Conservation (phyloP, 2,113 vertebrate species). For the Sorex araneus region DNA sequence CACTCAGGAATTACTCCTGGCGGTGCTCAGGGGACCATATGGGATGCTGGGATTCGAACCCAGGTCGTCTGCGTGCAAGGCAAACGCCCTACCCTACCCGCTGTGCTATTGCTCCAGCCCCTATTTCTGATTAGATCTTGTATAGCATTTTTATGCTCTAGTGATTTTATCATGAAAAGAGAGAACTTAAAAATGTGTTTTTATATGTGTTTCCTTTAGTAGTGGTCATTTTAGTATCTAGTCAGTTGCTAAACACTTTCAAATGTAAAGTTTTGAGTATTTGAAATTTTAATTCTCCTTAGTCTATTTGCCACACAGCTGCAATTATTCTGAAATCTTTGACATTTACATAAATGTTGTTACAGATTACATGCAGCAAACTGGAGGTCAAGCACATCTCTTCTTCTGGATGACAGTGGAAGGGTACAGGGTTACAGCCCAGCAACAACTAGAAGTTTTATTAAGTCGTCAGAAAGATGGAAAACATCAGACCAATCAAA, state of each 20-base stretch:
- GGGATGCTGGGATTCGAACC: too few relatives aligned
- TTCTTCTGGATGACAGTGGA: constrained; percentile 99
- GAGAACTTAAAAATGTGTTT: not conserved
- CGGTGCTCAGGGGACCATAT: too few relatives aligned
- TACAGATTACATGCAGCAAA: constrained; percentile 98
- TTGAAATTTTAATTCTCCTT: constrained; percentile 39
- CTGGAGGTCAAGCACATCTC: constrained; percentile 97
- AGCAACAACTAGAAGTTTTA: constrained; percentile 98
- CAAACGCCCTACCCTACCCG: too few relatives aligned
- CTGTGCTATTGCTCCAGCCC: too few relatives aligned
- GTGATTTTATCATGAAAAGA: constrained; percentile 49
- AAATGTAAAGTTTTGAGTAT: constrained; percentile 19
- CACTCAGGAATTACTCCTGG: too few relatives aligned
- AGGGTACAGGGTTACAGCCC: constrained; percentile 98
- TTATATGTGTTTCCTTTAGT: not conserved
- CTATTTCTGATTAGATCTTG: constrained; percentile 32
- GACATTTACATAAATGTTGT: constrained; percentile 15
- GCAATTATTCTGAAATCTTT: not conserved
- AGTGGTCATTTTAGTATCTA: constrained; percentile 20
- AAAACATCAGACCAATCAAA: constrained; percentile 95
- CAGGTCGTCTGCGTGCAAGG: too few relatives aligned
- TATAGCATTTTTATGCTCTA: constrained; percentile 3
- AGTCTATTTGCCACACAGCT: not conserved
- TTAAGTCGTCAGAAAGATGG: constrained; percentile 94
- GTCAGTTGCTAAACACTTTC: constrained; percentile 10